phyloP scores from a whole-genome alignment of 2,797 vertebrate genomes.

The Paedocypris micromegethes region DNA sequence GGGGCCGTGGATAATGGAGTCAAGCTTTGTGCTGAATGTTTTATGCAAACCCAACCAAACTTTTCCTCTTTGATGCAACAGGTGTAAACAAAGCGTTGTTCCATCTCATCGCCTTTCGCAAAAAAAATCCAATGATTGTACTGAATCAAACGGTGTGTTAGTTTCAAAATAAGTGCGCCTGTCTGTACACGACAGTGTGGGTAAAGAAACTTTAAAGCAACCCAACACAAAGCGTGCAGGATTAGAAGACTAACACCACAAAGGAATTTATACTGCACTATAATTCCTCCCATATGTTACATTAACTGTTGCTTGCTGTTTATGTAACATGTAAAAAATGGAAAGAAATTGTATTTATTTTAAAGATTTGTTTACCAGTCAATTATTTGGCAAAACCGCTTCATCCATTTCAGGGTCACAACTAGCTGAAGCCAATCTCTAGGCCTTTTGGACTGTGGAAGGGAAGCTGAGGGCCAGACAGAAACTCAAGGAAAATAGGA shows the following conservation, averaged over 20 bases:
- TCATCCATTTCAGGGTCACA: too few species aligned
- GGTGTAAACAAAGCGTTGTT: constrained; percentile 21
- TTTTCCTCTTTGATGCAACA: constrained; percentile 30
- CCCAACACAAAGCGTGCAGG: neutral
- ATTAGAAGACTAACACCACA: constrained; percentile 21
- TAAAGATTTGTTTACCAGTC: too few species aligned
- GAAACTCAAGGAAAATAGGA: too few species aligned
- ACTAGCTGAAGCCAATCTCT: too few species aligned
- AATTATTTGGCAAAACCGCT: too few species aligned
- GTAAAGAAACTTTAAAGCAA: neutral
- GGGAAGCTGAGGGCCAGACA: too few species aligned
- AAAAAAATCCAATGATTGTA: constrained; percentile 15
- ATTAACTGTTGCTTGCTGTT: neutral
- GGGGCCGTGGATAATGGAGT: constrained; percentile 18
- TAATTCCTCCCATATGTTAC: constrained; percentile 21
- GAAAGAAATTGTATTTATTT: too few species aligned
- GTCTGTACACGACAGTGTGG: neutral
- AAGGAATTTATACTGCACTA: constrained; percentile 30
- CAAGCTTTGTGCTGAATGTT: constrained; percentile 10
- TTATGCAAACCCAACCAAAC: constrained; percentile 14
- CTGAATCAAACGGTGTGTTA: neutral
- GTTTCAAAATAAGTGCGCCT: neutral
- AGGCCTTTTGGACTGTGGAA: too few species aligned
- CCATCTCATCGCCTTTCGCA: neutral
- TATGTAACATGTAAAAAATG: neutral